Conservation (phyloP, 2,797 vertebrate species). For the Enoplosus armatus region DNA sequence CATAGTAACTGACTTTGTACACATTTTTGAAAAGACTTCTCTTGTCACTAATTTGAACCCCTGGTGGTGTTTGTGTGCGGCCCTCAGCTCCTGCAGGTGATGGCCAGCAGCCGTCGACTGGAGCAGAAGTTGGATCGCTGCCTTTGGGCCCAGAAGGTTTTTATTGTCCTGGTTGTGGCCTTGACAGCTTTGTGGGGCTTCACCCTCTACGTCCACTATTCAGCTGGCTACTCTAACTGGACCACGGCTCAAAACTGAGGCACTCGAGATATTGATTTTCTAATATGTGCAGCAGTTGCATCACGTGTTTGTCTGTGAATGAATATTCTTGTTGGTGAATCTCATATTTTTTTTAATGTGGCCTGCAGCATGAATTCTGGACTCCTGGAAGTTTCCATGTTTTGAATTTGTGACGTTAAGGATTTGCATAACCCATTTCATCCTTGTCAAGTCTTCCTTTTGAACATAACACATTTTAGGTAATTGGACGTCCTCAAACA, state of each 20-base stretch:
- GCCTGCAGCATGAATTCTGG: too few species aligned
- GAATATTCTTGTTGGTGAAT: not conserved
- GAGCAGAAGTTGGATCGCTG: not conserved
- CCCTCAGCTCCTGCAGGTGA: slow-evolving; percentile 12
- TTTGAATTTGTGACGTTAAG: too few species aligned
- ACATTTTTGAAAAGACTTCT: too few species aligned
- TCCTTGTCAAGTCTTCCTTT: too few species aligned
- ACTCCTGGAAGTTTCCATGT: too few species aligned
- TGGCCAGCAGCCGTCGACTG: not conserved
- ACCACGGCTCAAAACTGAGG: not conserved
- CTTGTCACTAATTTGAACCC: not conserved
- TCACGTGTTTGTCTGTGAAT: not conserved
- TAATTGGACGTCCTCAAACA: not conserved
- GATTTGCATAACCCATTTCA: too few species aligned
- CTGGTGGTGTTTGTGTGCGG: not conserved
- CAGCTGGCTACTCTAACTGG: not conserved
- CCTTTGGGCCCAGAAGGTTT: not conserved
- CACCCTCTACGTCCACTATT: not conserved
- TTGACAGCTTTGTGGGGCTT: not conserved
- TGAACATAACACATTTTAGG: not conserved
- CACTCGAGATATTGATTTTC: too few species aligned
- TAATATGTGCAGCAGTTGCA: not conserved
- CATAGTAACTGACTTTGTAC: not conserved
- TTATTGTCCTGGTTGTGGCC: not conserved
- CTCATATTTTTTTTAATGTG: too few species aligned